Evolutionary conservation across 2,888 invertebrate genomes (phyloP), one percentile per base, ranked within the genome.

Genomic region (Pandemis cinnamomeana): DNA sequence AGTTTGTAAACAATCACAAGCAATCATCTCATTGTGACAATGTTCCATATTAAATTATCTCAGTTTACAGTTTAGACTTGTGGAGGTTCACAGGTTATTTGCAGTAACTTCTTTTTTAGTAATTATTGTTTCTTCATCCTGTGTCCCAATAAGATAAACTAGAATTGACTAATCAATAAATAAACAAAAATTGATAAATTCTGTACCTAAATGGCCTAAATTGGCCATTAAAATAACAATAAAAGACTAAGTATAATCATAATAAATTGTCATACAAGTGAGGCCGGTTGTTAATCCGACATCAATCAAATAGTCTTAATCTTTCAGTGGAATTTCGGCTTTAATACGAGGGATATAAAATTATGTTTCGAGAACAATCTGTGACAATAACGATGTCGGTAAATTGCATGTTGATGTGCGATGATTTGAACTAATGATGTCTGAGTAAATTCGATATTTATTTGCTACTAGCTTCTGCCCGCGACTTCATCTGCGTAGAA

Each of bases 371-470:
- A 41, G 67, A 36, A 53, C 42, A 66, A 13, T 60, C 41, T 67
- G 58, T 71, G 55, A 6, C 44, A 64, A 20, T 60, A 42, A 72
- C 42, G 67, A 62, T 67, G 44, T 53, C 53, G 61, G 61, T 44
- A 61, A 71, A 51, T 71, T 67, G 67, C 67, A 8, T 41, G 51
- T 60, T 7, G 36, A 61, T 20, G 63, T 42, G 48, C 11, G 61
- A 61, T 67, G 67, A 72, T 68, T 72, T 68, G 55, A 68, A 53
- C 36, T 72, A 67, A 72, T 68, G 72, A 63, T 55, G 53, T 61
- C 15, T 36, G 62, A 55, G 67, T 67, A 67, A 53, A 44, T 7
- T 11, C 27, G 51, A 71, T n/a, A 5, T 51, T 4, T 13, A 13
- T 20, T 36, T 36, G 27, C 27, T 36, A 36, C 20, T 20, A 20